Base-by-base conservation (phyloP, 1,140 invertebrate species). In the Saxidomus purpurata region DNA sequence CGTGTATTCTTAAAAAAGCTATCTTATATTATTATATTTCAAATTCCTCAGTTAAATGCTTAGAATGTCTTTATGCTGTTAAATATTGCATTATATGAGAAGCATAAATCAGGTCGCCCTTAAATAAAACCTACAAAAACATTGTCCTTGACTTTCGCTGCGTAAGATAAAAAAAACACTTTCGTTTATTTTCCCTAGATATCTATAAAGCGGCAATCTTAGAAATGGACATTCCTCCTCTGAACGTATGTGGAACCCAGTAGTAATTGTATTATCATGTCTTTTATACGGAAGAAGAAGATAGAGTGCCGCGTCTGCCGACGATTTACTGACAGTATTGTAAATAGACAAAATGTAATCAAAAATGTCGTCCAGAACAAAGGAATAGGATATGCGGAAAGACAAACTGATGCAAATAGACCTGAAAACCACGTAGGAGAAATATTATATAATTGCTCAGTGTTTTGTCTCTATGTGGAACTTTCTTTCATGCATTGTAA, bases 261-360 rank as follows among this genome's bases (percentile, higher is more conserved):
- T 9, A 25, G 13, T 67, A 67, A 67, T 67, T 67, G 63, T 67
- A 67, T 28, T 67, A 67, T 67, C 28, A 67, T 67, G 63, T 67
- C 63, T 67, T 67, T 67, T 67, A 31, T 31, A 6, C 6, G 3
- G 34, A 13, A 13, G 34, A 17, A 36, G n/a, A 67, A 67, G 25
- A 67, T 1, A 36, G n/a, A 31, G 28, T 36, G 63, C 25, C 25
- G 28, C 8, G 8, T 67, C 25, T 67, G 63, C 63, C 25, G 31
- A n/a, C 59, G 9, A 61, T 61, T 61, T 15, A 61, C 59, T 61
- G 63, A 2, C 63, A 28, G 63, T 31, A 9, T 11, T 67, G n/a
- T 67, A 28, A 3, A 36, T 67, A 67, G 63, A 67, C 63, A 67
- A 67, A 67, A 67, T 22, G 63, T 67, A 67, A 8, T 67, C 28